Percentiles rank a stretch among this genome's conserved stretches.
Conservation (phyloP, 2,113 vertebrate genomes). For the Pomatorhinus ruficollis region DNA sequence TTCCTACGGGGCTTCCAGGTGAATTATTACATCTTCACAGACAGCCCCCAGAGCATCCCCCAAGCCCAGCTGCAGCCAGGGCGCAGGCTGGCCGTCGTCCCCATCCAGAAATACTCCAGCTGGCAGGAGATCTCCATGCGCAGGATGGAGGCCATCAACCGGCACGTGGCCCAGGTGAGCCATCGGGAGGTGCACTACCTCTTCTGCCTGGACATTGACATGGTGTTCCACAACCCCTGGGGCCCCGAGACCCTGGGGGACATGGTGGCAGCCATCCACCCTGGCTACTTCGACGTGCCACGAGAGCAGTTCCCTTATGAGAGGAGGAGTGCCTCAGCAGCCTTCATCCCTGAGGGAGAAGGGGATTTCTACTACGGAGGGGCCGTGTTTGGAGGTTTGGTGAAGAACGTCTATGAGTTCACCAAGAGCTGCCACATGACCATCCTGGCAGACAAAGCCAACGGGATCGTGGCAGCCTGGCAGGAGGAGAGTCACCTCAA, state of each 20-base stretch:
- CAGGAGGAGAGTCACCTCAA: slow-evolving; percentile 84
- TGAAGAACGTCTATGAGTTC: slow-evolving; percentile 60
- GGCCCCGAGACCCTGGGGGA: slow-evolving; percentile 74
- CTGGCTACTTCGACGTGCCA: slow-evolving; percentile 61
- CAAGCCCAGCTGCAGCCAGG: not conserved
- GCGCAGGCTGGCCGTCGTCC: not conserved
- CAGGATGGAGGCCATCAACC: slow-evolving; percentile 75
- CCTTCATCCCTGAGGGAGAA: slow-evolving; percentile 60
- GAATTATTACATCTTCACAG: slow-evolving; percentile 77
- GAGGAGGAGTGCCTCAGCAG: slow-evolving; percentile 62
- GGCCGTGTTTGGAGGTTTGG: slow-evolving; percentile 72
- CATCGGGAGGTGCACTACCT: slow-evolving; percentile 51
- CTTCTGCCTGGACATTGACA: slow-evolving; percentile 79
- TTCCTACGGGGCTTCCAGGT: slow-evolving; percentile 77
- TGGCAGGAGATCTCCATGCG: slow-evolving; percentile 79
- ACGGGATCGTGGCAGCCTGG: slow-evolving; percentile 73
- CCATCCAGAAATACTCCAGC: not conserved
- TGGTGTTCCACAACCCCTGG: slow-evolving; percentile 68
- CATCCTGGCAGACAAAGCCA: slow-evolving; percentile 73
- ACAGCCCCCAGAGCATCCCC: slow-evolving; percentile 56
- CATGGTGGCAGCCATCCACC: slow-evolving; percentile 73
- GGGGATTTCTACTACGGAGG: slow-evolving; percentile 82
- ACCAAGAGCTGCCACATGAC: slow-evolving; percentile 66
- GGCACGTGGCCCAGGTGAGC: slow-evolving; percentile 35
- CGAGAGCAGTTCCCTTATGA: slow-evolving; percentile 72